A percentile compares a stretch with the other conserved stretches of the same genome.
These are phyloP conservation scores for Watsonalla cultraria DNA, from an alignment of 2,888 invertebrate species.

Conservation along the genomic window DNA sequence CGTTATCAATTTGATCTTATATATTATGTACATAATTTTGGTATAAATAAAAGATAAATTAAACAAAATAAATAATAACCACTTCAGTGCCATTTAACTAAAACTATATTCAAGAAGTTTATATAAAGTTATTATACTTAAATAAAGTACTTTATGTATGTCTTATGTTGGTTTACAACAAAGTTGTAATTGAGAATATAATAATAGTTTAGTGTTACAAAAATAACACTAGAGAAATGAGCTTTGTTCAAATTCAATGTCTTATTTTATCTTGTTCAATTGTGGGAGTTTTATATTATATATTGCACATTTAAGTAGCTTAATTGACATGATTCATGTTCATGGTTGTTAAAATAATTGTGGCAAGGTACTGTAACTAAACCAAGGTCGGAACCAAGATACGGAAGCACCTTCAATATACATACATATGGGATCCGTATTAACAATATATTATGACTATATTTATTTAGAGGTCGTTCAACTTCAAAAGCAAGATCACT, in stretches of 20 bases:
- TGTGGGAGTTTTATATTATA: neutral
- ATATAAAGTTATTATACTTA: conserved; percentile 49
- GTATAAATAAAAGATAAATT: conserved; percentile 72
- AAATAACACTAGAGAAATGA: neutral
- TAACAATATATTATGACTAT: conserved; percentile 12
- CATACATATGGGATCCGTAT: conserved; percentile 4
- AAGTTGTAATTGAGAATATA: conserved; percentile 3
- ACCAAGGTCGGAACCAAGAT: conserved; percentile 4
- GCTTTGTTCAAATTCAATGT: neutral
- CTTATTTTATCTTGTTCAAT: neutral
- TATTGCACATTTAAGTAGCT: neutral
- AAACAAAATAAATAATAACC: conserved; percentile 76
- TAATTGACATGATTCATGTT: neutral
- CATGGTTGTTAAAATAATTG: conserved; percentile 3
- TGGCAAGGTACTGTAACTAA: conserved; percentile 24
- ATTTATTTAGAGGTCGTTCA: conserved; percentile 28
- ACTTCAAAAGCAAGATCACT: conserved; percentile 43
- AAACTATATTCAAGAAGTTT: conserved; percentile 47
- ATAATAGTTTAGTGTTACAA: neutral
- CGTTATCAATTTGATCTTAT: conserved; percentile 51
- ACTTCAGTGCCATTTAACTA: conserved; percentile 53
- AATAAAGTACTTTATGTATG: conserved; percentile 25
- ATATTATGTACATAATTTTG: conserved; percentile 54
- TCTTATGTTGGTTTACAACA: conserved; percentile 6
- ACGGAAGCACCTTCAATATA: conserved; percentile 16